These are phyloP conservation scores for Semnopithecus entellus DNA, from an alignment of 2,113 vertebrate species.

Conservation along the genomic window DNA sequence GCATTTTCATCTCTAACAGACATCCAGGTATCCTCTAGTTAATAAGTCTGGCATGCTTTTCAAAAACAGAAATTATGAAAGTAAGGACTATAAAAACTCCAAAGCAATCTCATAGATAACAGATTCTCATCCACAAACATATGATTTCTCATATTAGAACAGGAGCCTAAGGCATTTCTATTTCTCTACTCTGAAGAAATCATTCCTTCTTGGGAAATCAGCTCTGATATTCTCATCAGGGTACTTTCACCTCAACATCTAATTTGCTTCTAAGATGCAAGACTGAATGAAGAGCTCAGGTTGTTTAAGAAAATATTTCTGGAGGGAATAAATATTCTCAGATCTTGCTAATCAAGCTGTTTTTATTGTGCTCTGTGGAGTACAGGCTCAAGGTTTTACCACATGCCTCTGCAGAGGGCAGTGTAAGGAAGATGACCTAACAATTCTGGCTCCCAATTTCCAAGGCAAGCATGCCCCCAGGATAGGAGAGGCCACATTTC, in stretches of 20 bases:
- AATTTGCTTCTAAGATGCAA: conserved; percentile 45
- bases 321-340: conserved; percentile 43
- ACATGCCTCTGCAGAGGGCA: neutral
- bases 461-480: rapidly evolving
- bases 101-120: neutral
- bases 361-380: neutral
- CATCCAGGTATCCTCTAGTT: neutral
- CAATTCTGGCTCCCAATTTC: neutral
- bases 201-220: conserved; percentile 36
- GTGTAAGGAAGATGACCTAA: neutral
- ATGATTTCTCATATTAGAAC: neutral
- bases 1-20: neutral
- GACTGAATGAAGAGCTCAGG: conserved; percentile 1
- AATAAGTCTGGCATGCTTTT: neutral
- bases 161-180: neutral
- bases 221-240: neutral
- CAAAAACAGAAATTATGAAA: conserved; percentile 36
- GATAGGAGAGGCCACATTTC: neutral
- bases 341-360: conserved; percentile 16
- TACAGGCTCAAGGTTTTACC: neutral
- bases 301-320: conserved; percentile 52
- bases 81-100: neutral
- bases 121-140: neutral
- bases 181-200: neutral
- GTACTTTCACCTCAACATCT: conserved; percentile 16